Base-by-base conservation (phyloP, 2,113 vertebrate species). In the Sander lucioperca region DNA sequence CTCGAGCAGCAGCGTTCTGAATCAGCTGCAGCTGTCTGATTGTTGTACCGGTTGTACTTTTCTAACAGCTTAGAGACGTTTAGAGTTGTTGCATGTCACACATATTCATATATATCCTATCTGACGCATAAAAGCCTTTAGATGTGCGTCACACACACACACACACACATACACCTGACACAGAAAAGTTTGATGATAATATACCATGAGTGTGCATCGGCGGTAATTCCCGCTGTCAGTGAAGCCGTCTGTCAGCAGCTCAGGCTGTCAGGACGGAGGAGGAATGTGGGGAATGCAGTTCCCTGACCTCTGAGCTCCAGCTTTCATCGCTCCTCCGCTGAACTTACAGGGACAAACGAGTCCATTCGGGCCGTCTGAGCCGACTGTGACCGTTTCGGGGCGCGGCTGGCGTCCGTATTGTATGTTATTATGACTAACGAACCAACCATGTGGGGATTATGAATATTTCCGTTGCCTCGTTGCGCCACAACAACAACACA, bases 361-460 rank as follows among this genome's bases (percentile, higher is more conserved):
- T 67, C 39, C 58, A 13, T 36, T 83, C 7, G 33, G 67, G 11
- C 7, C 15, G 33, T 48, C 43, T 51, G 77, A 84, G 9, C 13
- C 27, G 1, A 71, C 75, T 43, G 74, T n/a, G 57, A 36, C 70
- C 53, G 10, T 64, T 50, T 74, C 18, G 2, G 6, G 21, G 45
- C 79, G 25, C 3, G 62, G 47, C 79, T 58, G 81, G 87, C 59
- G 74, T 81, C 30, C 30, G 30, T 33, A 33, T 36, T 65, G 78
- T 79, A 80, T 92, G 88, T 91, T 92, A 36, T 8, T 36, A 68
- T 89, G 89, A 74, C 84, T 90, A 27, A 19, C 1, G 23, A 14
- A 77, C 36, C 48, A 75, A 70, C 77, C 36, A 83, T 88, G 82
- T 47, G 81, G 86, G 87, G 91, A 90, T 92, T 91, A 93, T 7